These are phyloP conservation scores for Rhabdomys dilectus DNA, from an alignment of 2,113 vertebrate genomes.

Conservation along the genomic window DNA sequence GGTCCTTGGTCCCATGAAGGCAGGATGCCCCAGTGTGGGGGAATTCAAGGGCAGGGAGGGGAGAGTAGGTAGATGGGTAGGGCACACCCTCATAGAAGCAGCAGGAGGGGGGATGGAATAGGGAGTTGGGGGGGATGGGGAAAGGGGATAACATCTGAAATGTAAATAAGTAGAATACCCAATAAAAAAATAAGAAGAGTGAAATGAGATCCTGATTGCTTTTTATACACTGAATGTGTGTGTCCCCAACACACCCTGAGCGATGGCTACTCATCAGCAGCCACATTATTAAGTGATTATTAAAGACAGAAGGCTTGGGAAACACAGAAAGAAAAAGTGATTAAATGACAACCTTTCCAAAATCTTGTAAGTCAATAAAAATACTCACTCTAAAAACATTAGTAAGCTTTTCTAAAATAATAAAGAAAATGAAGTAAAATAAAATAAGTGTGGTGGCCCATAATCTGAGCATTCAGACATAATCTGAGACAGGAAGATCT, in stretches of 20 bases:
- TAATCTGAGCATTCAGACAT: neutral
- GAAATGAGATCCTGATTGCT: neutral
- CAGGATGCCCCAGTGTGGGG: too few species aligned
- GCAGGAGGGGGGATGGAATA: too few species aligned
- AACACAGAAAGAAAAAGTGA: neutral
- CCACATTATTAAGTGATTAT: neutral
- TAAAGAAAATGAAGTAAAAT: neutral
- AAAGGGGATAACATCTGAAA: too few species aligned
- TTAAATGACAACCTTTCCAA: neutral
- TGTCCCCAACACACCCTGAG: too few species aligned
- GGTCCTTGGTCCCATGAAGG: too few species aligned
- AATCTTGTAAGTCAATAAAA: neutral
- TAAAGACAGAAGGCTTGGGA: neutral
- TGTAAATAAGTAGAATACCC: too few species aligned
- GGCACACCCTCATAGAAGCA: too few species aligned
- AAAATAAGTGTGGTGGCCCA: neutral
- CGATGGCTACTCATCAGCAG: neutral
- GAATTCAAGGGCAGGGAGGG: too few species aligned
- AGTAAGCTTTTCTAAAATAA: neutral
- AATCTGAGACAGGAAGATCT: neutral
- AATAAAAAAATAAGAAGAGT: neutral
- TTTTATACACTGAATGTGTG: neutral
- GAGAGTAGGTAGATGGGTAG: too few species aligned
- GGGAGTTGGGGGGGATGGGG: too few species aligned
- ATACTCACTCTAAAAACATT: neutral